Evolutionary conservation across 2,797 vertebrate genomes (phyloP), one percentile per base, ranked within the genome.

Genomic region (Poeciliopsis infans): DNA sequence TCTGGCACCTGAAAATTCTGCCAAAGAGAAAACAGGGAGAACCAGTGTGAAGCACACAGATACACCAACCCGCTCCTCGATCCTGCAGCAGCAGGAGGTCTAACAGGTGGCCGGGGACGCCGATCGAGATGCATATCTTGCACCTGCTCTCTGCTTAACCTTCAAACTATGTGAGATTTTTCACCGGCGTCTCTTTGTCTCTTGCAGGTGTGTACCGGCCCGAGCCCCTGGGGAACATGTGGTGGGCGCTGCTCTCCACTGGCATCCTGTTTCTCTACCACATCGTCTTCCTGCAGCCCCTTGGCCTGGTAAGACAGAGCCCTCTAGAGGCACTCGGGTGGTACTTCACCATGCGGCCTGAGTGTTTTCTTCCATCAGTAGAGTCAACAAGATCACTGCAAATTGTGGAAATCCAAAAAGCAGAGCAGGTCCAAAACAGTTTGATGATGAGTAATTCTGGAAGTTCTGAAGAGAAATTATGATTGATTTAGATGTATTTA

Each of bases 221-320:
- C 4, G 98, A 99, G 92, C 97, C 98, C 0, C 92, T 98, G 83
- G 88, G 93, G 88, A 97, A 98, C 93, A 98, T 99, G 96, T 97
- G 96, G 96, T 99, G 98, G 98, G 97, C 98, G 4, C 93, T 99
- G 86, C 95, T 99, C 71, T 95, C 98, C 84, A 97, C 96, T 0
- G 98, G 98, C 78, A 95, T 99, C 88, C 97, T 99, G 92, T 99
- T 99, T 95, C 95, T 99, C 78, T 99, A 99, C 87, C 98, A 99
- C 90, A 99, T 99, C 85, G 92, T 96, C 89, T 91, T 99, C 94
- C 91, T 99, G 90, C 98, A 99, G 93, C 88, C 96, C 78, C 96
- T 99, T 83, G 98, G 98, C 91, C 88, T 99, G 97, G 98, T 99
- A 94, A 96, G 97, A 87, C 57, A 36, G 82, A 85, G 91, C 90